Evolutionary conservation across 2,113 vertebrate species (phyloP).

Genomic region (Hydropotes inermis): DNA sequence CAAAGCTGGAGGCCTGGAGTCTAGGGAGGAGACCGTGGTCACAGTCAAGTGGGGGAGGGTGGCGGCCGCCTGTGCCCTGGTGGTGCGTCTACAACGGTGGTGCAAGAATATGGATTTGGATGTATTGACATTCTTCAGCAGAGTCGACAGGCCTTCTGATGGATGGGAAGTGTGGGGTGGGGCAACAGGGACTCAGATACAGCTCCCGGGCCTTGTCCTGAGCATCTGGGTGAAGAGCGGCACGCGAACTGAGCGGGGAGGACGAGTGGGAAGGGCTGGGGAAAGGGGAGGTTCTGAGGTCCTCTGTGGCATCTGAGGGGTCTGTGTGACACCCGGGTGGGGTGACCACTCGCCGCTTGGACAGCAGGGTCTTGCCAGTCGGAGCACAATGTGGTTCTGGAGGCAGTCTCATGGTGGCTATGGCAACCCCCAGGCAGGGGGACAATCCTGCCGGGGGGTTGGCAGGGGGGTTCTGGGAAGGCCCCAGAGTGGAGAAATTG

Average conservation of each 20-base stretch:
- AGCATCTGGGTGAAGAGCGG: rapidly evolving
- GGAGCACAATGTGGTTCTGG: background rate
- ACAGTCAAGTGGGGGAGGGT: background rate
- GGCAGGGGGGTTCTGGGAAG: background rate
- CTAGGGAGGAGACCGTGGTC: background rate
- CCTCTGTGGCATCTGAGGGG: no score
- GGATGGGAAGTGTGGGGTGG: rapidly evolving
- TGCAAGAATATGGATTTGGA: rapidly evolving
- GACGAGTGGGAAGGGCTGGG: background rate
- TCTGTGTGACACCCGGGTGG: background rate
- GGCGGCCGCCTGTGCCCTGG: background rate
- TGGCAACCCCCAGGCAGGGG: no score
- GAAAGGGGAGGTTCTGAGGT: background rate
- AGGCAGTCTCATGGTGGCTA: background rate
- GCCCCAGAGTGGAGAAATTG: background rate
- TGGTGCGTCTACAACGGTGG: background rate
- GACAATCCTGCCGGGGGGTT: rapidly evolving
- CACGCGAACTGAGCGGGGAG: background rate
- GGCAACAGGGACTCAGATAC: background rate
- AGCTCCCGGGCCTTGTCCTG: background rate
- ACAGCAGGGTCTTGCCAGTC: background rate
- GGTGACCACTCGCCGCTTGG: background rate
- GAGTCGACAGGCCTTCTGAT: background rate
- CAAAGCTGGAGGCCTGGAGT: background rate
- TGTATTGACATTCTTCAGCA: background rate